A percentile compares a stretch with the other conserved stretches of the same genome.
phyloP scores from a whole-genome alignment of 2,888 invertebrate genomes.

The Sphinx pinastri region DNA sequence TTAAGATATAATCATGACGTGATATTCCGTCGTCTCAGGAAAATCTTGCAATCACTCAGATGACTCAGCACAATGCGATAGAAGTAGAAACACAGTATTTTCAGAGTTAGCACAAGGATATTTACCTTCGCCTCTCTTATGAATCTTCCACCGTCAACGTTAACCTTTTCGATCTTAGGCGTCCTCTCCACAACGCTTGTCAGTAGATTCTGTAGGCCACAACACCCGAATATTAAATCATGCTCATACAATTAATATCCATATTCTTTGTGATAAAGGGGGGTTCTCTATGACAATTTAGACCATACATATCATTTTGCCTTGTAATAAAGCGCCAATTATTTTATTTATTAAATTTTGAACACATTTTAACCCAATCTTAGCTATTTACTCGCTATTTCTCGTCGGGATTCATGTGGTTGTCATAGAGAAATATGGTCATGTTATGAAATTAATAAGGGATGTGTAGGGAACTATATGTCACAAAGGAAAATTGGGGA shows the following conservation, averaged over 20 bases:
- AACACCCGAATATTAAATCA: slow-evolving; percentile 48
- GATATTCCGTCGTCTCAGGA: not conserved
- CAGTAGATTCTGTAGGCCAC: slow-evolving; percentile 90
- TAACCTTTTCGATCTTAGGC: slow-evolving; percentile 97
- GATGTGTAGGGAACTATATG: not conserved
- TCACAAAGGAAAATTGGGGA: not conserved
- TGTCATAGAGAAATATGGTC: not conserved
- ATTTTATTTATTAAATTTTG: no score
- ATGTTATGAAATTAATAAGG: not conserved
- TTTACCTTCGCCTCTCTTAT: slow-evolving; percentile 99
- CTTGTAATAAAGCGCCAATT: no score
- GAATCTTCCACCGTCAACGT: slow-evolving; percentile 96
- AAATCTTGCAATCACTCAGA: slow-evolving; percentile 26
- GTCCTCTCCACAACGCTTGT: slow-evolving; percentile 96
- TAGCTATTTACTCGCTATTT: no score
- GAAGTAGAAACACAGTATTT: not conserved
- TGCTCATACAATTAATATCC: slow-evolving; percentile 27
- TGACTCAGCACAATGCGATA: not conserved
- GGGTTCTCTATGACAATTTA: no score
- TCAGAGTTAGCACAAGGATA: slow-evolving; percentile 5
- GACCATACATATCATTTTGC: no score
- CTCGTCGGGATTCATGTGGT: not conserved
- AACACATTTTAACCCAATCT: no score
- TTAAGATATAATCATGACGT: not conserved
- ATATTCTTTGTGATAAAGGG: no score